These are phyloP conservation scores for Botia kubotai DNA, from an alignment of 2,797 vertebrate species.

Conservation along the genomic window DNA sequence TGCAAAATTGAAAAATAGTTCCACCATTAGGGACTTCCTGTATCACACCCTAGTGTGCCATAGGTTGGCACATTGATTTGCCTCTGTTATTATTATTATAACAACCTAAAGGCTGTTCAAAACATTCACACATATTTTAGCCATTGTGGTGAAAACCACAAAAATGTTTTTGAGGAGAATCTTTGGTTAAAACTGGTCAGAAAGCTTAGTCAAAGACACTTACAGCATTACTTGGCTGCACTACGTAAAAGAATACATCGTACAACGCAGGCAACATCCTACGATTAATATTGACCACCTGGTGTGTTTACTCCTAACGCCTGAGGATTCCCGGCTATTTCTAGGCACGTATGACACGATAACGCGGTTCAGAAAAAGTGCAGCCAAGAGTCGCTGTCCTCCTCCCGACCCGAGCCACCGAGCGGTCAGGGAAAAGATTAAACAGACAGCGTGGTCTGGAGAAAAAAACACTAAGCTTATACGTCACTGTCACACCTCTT, in stretches of 20 bases:
- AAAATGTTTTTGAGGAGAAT: not conserved
- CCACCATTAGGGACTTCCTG: not conserved
- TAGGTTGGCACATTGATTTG: not conserved
- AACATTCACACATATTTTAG: not conserved
- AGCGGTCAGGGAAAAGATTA: conserved; percentile 80
- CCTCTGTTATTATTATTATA: not conserved
- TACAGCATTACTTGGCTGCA: too few species aligned
- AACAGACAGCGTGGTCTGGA: conserved; percentile 67
- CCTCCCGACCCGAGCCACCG: conserved; percentile 71
- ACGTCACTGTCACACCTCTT: conserved; percentile 72
- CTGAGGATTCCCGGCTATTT: conserved; percentile 39
- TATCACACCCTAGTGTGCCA: conserved; percentile 14
- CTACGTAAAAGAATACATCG: conserved; percentile 1
- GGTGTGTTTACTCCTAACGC: conserved; percentile 2
- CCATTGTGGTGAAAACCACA: not conserved
- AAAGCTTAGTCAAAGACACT: not conserved
- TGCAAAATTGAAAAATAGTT: conserved; percentile 4
- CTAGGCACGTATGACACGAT: conserved; percentile 35
- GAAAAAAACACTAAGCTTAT: conserved; percentile 70
- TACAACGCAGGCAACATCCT: not conserved
- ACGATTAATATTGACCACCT: not conserved
- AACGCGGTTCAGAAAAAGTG: conserved; percentile 44
- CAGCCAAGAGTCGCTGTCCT: conserved; percentile 74
- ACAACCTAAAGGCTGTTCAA: not conserved
- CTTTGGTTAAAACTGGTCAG: not conserved